Evolutionary conservation across 2,797 vertebrate species (phyloP), one percentile per base, ranked within the genome.

Genomic region (Ceryle rudis): DNA sequence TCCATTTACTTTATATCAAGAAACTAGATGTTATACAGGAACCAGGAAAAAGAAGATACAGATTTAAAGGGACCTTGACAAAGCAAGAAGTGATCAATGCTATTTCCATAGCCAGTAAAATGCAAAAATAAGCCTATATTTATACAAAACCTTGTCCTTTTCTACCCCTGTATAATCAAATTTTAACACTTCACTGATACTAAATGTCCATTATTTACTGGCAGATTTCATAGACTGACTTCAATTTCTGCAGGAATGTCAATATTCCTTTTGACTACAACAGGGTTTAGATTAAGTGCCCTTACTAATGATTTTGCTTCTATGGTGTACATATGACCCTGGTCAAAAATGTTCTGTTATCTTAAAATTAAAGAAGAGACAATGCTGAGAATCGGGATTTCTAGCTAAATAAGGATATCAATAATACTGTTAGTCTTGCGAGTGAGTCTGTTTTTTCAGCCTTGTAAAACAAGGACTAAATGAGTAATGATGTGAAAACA

Each of bases 1-100:
- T 80, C 37, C 28, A 55, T 86, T 92, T 89, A 60, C 7, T 84
- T 93, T 90, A 65, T 89, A 72, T 81, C 33, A 75, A 75, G 54
- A 74, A 89, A 26, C 58, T 42, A 71, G 83, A 57, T 55, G 12
- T 7, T 67, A 23, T 33, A 37, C 6, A 73, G 26, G 54, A 72
- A 47, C 2, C 61, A 78, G 3, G 19, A 65, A 52, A 66, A 91
- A 72, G 31, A 73, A 28, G 1, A 29, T 44, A 35, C 2, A 60
- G 23, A 29, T 57, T 29, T 72, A 74, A 81, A 70, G 6, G 4
- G 26, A 77, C 3, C 11, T 12, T 41, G 46, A 65, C 14, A 52
- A 69, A 64, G 10, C 2, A 71, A 82, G 75, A 79, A 64, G 31
- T 0, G 0, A 26, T 35, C 28, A 17, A 0, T 31, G 69, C 64